phyloP scores from a whole-genome alignment of 2,113 vertebrate genomes.

The Zosterops lateralis region DNA sequence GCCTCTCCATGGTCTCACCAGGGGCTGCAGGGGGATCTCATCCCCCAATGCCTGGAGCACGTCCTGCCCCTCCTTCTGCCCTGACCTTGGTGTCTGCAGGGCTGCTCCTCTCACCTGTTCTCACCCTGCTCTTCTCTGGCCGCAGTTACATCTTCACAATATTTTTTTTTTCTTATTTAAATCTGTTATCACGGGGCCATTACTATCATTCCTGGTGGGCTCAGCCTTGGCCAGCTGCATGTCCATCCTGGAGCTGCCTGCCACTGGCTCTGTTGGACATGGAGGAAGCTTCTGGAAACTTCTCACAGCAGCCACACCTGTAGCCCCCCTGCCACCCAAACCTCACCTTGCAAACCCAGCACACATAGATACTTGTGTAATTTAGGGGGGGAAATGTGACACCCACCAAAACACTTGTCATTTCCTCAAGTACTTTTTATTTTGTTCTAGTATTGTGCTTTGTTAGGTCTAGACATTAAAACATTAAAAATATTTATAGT shows the following conservation, averaged over 20 bases:
- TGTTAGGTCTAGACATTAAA: neutral
- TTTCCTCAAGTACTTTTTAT: neutral
- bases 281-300: neutral
- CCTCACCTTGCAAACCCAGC: neutral
- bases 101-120: neutral
- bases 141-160: no score
- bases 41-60: rapidly evolving
- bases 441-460: neutral
- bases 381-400: neutral
- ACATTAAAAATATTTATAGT: neutral
- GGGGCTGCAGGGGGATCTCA: neutral
- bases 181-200: neutral
- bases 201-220: neutral
- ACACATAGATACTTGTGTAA: neutral
- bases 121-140: neutral
- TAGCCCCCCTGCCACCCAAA: neutral
- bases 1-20: neutral
- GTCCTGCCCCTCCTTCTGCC: neutral
- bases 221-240: neutral
- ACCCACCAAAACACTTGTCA: neutral
- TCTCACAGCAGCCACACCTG: neutral
- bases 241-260: neutral
- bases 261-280: neutral
- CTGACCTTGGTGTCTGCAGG: neutral
- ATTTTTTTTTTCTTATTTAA: neutral